Evolutionary conservation across 1,140 invertebrate species (phyloP).

Genomic region (Mycetomoellerius zeteki): DNA sequence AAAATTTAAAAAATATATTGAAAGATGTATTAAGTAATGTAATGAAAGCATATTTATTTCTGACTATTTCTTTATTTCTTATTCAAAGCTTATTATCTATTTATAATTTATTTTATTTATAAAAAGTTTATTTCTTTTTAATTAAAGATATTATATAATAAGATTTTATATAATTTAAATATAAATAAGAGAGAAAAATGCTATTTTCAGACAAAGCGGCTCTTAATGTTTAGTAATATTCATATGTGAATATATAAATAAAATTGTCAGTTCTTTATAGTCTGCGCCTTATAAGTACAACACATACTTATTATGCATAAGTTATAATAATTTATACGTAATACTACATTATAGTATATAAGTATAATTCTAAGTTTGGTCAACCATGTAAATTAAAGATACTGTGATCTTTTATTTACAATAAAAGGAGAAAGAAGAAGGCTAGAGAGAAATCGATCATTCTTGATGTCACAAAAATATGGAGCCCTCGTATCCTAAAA

Average conservation of each 20-base stretch:
- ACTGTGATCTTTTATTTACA: background rate
- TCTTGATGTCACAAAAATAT: conserved; percentile 42
- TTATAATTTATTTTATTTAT: too few species aligned
- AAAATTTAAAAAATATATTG: background rate
- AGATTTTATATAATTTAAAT: background rate
- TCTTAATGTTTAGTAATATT: too few species aligned
- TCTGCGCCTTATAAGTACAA: too few species aligned
- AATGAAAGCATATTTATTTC: background rate
- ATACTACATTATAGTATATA: background rate
- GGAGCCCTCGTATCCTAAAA: conserved; percentile 49
- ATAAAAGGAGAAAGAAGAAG: background rate
- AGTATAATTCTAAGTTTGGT: background rate
- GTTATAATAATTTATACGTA: background rate
- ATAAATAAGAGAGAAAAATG: too few species aligned
- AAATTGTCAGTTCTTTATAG: too few species aligned
- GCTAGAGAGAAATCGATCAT: conserved; percentile 1
- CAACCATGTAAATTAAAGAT: background rate
- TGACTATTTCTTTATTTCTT: too few species aligned
- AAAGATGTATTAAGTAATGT: background rate
- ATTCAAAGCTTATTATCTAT: too few species aligned
- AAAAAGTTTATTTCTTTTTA: background rate
- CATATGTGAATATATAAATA: too few species aligned
- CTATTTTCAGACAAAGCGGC: too few species aligned
- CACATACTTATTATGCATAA: too few species aligned
- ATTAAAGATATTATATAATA: background rate